phyloP scores from a whole-genome alignment of 2,888 invertebrate species.

The Mythimna ferrago region DNA sequence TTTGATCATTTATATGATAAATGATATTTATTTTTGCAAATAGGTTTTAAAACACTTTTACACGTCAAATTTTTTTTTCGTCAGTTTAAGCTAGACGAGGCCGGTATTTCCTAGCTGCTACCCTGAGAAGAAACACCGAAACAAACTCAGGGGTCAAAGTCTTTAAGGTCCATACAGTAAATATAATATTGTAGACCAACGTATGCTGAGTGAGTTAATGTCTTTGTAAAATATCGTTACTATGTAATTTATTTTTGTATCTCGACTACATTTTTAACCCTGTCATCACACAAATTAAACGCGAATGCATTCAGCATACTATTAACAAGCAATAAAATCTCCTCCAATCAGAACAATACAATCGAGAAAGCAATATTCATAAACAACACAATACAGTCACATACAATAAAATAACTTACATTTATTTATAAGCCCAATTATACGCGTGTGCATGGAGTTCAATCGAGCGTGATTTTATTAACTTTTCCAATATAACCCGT shows the following conservation, averaged over 20 bases:
- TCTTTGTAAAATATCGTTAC: no score
- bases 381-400: slow-evolving; percentile 24
- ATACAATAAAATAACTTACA: slow-evolving; percentile 6
- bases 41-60: no score
- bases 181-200: no score
- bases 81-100: no score
- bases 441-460: neutral
- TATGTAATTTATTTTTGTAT: neutral
- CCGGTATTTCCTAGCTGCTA: no score
- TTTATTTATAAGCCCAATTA: slow-evolving; percentile 24
- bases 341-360: slow-evolving; percentile 11
- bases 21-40: no score
- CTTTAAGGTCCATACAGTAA: no score
- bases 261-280: neutral
- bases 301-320: neutral
- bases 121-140: no score
- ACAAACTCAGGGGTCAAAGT: no score
- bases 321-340: neutral
- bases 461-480: slow-evolving; percentile 26
- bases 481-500: slow-evolving; percentile 33
- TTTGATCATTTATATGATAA: no score
- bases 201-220: no score
- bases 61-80: no score
- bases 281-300: slow-evolving; percentile 7
- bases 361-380: slow-evolving; percentile 11